phyloP scores from a whole-genome alignment of 2,888 invertebrate species.

The Aproaerema taeniolella region DNA sequence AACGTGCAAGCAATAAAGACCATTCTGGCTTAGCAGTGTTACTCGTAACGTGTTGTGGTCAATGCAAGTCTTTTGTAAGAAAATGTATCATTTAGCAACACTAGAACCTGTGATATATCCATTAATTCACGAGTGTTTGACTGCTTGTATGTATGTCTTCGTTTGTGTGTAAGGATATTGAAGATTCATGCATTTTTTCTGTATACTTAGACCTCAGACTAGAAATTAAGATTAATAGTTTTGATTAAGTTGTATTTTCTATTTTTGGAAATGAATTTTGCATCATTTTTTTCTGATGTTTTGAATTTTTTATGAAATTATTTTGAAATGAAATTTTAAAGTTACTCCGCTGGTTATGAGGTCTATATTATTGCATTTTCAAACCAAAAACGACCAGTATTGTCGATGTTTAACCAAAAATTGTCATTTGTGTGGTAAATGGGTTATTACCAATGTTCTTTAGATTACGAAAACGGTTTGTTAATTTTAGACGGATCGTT shows the following conservation, averaged over 20 bases:
- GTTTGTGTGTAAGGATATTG: slow-evolving; percentile 44
- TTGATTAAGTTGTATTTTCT: too few species aligned
- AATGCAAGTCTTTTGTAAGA: slow-evolving; percentile 41
- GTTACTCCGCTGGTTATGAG: too few species aligned
- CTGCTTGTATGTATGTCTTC: slow-evolving; percentile 57
- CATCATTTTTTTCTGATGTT: background rate
- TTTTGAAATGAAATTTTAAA: too few species aligned
- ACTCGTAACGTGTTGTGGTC: too few species aligned
- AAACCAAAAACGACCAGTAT: slow-evolving; percentile 72
- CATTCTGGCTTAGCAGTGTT: too few species aligned
- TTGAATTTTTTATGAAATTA: too few species aligned
- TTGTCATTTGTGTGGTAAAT: slow-evolving; percentile 31
- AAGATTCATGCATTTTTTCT: slow-evolving; percentile 12
- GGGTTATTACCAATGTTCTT: slow-evolving; percentile 55
- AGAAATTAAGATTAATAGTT: background rate
- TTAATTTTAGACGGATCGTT: slow-evolving; percentile 27
- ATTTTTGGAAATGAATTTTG: background rate
- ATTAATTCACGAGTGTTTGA: slow-evolving; percentile 56
- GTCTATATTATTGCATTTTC: slow-evolving; percentile 6
- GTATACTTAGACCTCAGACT: slow-evolving; percentile 3
- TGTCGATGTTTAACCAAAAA: slow-evolving; percentile 62
- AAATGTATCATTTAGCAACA: slow-evolving; percentile 64
- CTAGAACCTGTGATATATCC: slow-evolving; percentile 73
- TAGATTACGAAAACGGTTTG: slow-evolving; percentile 22
- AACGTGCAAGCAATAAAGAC: too few species aligned